Percentiles rank a stretch among this genome's conserved stretches.
Evolutionary conservation across 2,113 vertebrate genomes (phyloP).

Genomic region (Dicrurus megarhynchus): DNA sequence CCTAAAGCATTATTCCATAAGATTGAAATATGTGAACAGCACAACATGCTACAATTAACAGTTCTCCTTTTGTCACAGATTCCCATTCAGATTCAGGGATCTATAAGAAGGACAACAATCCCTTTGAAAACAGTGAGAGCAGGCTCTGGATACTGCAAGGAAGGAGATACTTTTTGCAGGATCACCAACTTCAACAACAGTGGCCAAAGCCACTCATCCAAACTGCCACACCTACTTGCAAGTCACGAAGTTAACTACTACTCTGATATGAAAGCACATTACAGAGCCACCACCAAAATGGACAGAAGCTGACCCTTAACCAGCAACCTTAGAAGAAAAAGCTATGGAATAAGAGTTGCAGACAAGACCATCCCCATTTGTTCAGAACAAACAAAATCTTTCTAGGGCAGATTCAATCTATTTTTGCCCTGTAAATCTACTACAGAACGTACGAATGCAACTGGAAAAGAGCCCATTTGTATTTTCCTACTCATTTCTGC

Average conservation of each 20-base stretch:
- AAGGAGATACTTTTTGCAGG: background rate
- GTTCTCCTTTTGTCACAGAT: background rate
- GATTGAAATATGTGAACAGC: background rate
- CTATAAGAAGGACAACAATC: background rate
- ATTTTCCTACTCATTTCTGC: background rate
- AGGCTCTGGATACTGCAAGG: background rate
- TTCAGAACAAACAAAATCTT: background rate
- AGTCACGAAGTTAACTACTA: background rate
- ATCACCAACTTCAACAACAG: background rate
- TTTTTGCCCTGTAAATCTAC: background rate
- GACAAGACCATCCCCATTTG: background rate
- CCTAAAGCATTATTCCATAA: background rate
- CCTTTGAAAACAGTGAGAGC: background rate
- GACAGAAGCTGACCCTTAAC: background rate
- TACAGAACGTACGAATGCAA: background rate
- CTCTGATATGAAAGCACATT: background rate
- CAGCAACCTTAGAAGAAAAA: constrained; percentile 9
- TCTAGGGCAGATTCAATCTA: background rate
- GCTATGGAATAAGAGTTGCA: background rate
- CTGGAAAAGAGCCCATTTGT: background rate
- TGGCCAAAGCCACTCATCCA: background rate
- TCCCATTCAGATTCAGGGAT: background rate
- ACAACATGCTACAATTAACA: background rate
- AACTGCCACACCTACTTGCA: background rate
- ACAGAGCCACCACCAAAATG: background rate